phyloP scores from a whole-genome alignment of 2,113 vertebrate genomes.

The Chionomys nivalis region DNA sequence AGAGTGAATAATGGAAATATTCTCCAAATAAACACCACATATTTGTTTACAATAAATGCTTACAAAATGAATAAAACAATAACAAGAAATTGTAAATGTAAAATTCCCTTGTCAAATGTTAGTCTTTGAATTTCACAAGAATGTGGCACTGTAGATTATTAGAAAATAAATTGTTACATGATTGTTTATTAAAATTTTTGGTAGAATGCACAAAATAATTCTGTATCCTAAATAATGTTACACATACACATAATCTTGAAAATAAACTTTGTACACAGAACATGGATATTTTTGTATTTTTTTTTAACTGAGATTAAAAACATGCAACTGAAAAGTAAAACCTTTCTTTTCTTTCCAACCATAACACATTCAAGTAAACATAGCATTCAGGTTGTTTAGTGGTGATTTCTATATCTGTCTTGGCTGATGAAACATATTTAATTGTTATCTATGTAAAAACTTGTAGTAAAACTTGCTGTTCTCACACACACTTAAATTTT shows the following conservation, averaged over 20 bases:
- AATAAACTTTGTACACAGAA: conserved; percentile 16
- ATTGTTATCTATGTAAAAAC: conserved; percentile 49
- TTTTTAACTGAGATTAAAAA: conserved; percentile 61
- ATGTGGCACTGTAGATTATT: not conserved
- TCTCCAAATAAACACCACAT: conserved; percentile 2
- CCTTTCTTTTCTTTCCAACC: conserved; percentile 24
- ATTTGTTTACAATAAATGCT: not conserved
- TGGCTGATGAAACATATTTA: conserved; percentile 56
- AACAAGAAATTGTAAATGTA: conserved; percentile 2
- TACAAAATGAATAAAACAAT: not conserved
- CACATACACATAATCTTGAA: conserved; percentile 2
- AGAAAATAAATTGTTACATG: conserved; percentile 25
- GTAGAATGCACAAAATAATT: conserved; percentile 6
- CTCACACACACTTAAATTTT: not conserved
- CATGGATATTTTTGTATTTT: conserved; percentile 62
- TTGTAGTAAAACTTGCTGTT: not conserved
- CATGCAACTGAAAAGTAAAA: not conserved
- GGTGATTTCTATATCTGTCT: conserved; percentile 37
- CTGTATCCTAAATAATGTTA: conserved; percentile 39
- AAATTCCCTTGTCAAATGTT: conserved; percentile 24
- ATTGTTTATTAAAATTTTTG: conserved; percentile 24
- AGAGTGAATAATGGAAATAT: not conserved
- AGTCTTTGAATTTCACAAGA: conserved; percentile 21
- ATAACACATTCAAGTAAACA: conserved; percentile 48
- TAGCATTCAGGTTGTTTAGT: conserved; percentile 24